These are phyloP conservation scores for Uloborus plumipes DNA, from an alignment of 2,888 invertebrate genomes.

Conservation along the genomic window DNA sequence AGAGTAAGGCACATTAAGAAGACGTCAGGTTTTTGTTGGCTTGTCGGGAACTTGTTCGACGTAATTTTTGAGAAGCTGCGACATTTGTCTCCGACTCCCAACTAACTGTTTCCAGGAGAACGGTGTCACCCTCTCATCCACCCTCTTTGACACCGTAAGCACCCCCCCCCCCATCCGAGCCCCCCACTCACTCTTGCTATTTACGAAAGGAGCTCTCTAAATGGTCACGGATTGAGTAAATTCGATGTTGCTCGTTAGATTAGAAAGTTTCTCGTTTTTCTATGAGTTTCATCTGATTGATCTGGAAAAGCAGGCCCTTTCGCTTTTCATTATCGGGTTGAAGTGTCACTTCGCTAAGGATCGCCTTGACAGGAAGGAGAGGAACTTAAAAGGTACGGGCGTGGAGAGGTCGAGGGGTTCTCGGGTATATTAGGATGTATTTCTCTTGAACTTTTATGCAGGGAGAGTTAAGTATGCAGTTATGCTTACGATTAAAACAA, in stretches of 20 bases:
- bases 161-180: conserved; percentile 14
- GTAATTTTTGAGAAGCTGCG: conserved; percentile 66
- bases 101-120: conserved; percentile 50
- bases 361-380: conserved; percentile 13
- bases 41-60: conserved; percentile 63
- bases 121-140: conserved; percentile 14
- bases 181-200: conserved; percentile 20
- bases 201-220: conserved; percentile 29
- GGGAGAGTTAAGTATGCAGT: no score
- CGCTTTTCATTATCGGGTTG: conserved; percentile 54
- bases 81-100: conserved; percentile 64
- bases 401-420: no score
- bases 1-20: conserved; percentile 59
- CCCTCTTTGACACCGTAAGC: no score
- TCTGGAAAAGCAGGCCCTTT: conserved; percentile 44
- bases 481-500: no score
- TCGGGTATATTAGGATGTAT: no score
- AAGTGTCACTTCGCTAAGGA: conserved; percentile 23
- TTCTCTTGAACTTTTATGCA: no score
- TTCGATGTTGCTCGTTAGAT: conserved; percentile 55
- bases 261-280: conserved; percentile 35
- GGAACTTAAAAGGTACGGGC: conserved; percentile 10
- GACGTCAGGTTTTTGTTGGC: conserved; percentile 65
- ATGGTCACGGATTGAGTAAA: conserved; percentile 61
- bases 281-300: conserved; percentile 46